Evolutionary conservation across 2,113 vertebrate species (phyloP).

Genomic region (Cottus gobio): DNA sequence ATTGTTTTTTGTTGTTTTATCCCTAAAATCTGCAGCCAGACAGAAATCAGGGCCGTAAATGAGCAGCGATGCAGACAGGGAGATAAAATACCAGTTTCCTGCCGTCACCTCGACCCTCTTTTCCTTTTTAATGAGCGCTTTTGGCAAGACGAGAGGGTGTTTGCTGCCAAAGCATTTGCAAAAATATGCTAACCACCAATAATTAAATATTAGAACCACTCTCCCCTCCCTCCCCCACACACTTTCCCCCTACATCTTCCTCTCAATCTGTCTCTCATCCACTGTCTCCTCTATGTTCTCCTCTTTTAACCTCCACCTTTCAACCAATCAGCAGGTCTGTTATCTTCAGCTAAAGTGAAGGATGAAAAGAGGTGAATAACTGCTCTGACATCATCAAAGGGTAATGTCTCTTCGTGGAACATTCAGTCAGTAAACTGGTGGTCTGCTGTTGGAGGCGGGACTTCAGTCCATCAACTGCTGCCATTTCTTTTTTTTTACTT

Average conservation of each 20-base stretch:
- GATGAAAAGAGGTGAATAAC: neutral
- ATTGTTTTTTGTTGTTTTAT: neutral
- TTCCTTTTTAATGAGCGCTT: slow-evolving; percentile 18
- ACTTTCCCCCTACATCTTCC: neutral
- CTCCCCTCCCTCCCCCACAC: too few relatives aligned
- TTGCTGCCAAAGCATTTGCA: slow-evolving; percentile 7
- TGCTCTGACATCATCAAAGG: neutral
- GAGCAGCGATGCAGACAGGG: too few relatives aligned
- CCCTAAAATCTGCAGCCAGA: neutral
- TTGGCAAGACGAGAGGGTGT: neutral
- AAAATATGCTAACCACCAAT: slow-evolving; percentile 15
- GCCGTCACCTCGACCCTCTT: neutral
- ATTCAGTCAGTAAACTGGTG: neutral
- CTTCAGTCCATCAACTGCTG: too few relatives aligned
- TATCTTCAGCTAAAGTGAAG: neutral
- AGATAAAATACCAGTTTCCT: neutral
- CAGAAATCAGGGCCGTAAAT: neutral
- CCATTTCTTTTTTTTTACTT: too few relatives aligned
- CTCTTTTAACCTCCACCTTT: neutral
- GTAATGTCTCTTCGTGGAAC: neutral
- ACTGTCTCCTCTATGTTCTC: neutral
- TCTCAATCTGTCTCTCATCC: neutral
- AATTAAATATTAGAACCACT: slow-evolving; percentile 13
- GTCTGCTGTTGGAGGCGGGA: neutral
- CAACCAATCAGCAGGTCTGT: neutral